Evolutionary conservation across 2,888 invertebrate genomes (phyloP).

Genomic region (Napeogenes sylphis): DNA sequence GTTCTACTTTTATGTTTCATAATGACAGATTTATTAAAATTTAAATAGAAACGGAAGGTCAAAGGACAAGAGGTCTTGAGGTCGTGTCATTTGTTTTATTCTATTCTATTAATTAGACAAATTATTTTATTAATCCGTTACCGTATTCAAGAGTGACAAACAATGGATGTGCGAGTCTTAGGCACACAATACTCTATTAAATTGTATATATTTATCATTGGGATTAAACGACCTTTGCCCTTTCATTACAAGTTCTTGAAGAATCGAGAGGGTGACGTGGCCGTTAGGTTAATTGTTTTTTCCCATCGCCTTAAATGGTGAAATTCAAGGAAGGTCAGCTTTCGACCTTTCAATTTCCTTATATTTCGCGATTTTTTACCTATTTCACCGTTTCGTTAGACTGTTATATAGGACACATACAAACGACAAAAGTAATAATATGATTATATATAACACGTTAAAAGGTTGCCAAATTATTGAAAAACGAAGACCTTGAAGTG

Average conservation of each 20-base stretch:
- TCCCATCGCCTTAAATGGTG: no score
- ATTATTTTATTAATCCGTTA: neutral
- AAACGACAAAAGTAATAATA: constrained; percentile 58
- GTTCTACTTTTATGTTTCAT: neutral
- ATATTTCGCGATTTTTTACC: no score
- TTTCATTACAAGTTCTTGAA: constrained; percentile 10
- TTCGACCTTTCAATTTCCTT: no score
- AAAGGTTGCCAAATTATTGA: constrained; percentile 13
- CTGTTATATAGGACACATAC: constrained; percentile 51
- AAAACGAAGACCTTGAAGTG: constrained; percentile 17
- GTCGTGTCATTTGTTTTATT: neutral
- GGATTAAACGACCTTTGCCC: constrained; percentile 23
- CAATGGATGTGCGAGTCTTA: constrained; percentile 57
- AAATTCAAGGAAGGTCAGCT: no score
- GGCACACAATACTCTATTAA: constrained; percentile 31
- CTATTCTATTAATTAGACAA: neutral
- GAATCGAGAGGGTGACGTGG: neutral
- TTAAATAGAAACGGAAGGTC: neutral
- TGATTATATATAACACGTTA: constrained; percentile 18
- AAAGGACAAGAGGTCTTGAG: constrained; percentile 1
- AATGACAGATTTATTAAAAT: neutral
- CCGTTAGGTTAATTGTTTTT: neutral
- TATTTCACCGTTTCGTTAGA: no score
- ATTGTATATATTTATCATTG: constrained; percentile 24
- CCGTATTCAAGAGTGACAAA: constrained; percentile 29